Base-by-base conservation (phyloP, 2,888 invertebrate species). In the Drosophila histrio region DNA sequence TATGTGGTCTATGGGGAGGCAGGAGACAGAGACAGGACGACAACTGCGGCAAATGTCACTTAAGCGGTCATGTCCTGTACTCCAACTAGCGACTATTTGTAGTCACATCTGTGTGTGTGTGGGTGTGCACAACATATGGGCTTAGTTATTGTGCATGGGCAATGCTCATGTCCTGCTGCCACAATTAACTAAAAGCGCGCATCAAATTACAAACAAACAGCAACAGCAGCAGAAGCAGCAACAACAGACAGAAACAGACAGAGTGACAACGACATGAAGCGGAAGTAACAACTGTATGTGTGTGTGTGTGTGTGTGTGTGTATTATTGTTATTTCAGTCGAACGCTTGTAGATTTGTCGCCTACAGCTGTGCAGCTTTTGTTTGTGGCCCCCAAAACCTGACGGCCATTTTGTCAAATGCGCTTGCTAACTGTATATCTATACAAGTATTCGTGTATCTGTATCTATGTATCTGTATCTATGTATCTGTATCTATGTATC, bases 151-250 rank as follows among this genome's bases (percentile, higher is more conserved):
- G 85, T 70, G 64, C 79, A 72, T 69, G 59, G 82, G 65, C 72
- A 74, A 72, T 79, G 69, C 64, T 77, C 79, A 85, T 86, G 86
- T 84, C 79, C 79, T 84, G 83, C 80, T 83, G 84, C 83, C 87
- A 84, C 84, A 84, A 84, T 84, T 84, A 84, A 84, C 84, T 84
- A 84, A 84, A 86, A 80, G 86, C 84, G 86, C 86, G 86, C 84
- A 86, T 84, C 86, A 86, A 80, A 86, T 86, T 86, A 86, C 83
- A 80, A 82, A 80, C 80, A 74, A 79, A 78, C 69, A 79, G 61
- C 43, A 38, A 32, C 58, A 74, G 24, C 39, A 39, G n/a, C 32
- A 32, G 13, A 56, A 64, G 9, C 53, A 60, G 34, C 32, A 41
- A 47, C 53, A 54, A 44, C 52, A 58, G n/a, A n/a, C n/a, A 59